Evolutionary conservation across 92 coral and sea anemone species (phyloP), one percentile per base, ranked within the genome.

Genomic region (Zoanthus solanderi): DNA sequence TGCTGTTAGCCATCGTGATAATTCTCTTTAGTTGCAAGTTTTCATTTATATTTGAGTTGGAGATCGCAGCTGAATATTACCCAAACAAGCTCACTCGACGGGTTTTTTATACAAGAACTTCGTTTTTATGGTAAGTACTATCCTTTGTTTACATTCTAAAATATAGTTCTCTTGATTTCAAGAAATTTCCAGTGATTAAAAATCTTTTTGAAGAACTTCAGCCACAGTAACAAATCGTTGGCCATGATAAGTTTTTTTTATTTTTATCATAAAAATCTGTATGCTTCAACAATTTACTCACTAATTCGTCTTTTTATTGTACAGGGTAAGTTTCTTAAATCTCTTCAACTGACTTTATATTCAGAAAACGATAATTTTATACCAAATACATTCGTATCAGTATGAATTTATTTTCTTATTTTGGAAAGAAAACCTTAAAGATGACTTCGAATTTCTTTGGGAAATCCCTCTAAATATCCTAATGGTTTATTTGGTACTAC

Each of bases 1-100:
- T 84, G 94, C 90, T 92, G 98, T 95, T 94, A 96, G 94, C 98
- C 96, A 94, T 94, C 98, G 93, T 87, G 78, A 91, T 88, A 86
- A 2, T 78, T 89, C 79, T 75, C 92, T 87, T 92, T 78, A 88
- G 91, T 91, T 93, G 89, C 91, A 86, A 91, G 98, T 93, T 95
- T 95, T 95, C 94, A 77, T 92, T 88, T 75, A 31, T 79, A 76
- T 88, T 89, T 77, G 87, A 84, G 78, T 69, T 66, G 78, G 87
- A 65, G 93, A 94, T 92, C 92, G 92, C 79, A 79, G 89, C 72
- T 82, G 84, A 86, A 77, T 90, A 92, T 94, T 85, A 81, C 83
- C 42, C 7, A 71, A 87, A 69, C 61, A 78, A 90, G 93, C 87
- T 87, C 88, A 85, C 69, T 82, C 31, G n/a, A 60, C 75, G 50